Evolutionary conservation across 2,888 invertebrate genomes (phyloP).

Genomic region (Pilophorus perplexus): DNA sequence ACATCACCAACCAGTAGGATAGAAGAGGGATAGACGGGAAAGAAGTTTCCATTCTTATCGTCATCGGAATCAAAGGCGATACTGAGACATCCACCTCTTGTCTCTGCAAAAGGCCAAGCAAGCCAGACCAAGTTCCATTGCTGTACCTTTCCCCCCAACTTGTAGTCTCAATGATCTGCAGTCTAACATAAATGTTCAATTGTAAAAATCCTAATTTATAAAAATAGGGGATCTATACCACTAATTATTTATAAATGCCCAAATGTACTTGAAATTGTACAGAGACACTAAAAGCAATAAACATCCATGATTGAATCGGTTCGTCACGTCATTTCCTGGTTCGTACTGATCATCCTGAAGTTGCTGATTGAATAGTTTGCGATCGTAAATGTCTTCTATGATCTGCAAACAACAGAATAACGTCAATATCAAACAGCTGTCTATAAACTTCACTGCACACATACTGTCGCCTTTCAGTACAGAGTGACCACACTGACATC

Average conservation of each 20-base stretch:
- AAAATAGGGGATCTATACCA: too few relatives aligned
- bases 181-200: too few relatives aligned
- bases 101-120: conserved; percentile 8
- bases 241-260: too few relatives aligned
- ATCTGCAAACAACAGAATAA: background rate
- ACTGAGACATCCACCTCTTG: conserved; percentile 2
- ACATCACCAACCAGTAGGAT: background rate
- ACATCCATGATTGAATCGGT: conserved; percentile 11
- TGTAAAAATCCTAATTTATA: too few relatives aligned
- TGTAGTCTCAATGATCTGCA: background rate
- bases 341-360: conserved; percentile 12
- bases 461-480: too few relatives aligned
- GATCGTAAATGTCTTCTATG: conserved; percentile 18
- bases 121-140: conserved; percentile 13
- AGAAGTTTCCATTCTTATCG: background rate
- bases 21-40: conserved; percentile 2
- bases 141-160: conserved; percentile 1
- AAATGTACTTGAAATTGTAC: conserved; percentile 32
- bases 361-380: background rate
- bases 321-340: conserved; percentile 17
- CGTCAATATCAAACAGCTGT: background rate
- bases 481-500: too few relatives aligned
- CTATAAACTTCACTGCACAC: background rate
- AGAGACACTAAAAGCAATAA: conserved; percentile 1
- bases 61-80: background rate